Conservation (phyloP, 2,113 vertebrate species). For the Tautogolabrus adspersus region DNA sequence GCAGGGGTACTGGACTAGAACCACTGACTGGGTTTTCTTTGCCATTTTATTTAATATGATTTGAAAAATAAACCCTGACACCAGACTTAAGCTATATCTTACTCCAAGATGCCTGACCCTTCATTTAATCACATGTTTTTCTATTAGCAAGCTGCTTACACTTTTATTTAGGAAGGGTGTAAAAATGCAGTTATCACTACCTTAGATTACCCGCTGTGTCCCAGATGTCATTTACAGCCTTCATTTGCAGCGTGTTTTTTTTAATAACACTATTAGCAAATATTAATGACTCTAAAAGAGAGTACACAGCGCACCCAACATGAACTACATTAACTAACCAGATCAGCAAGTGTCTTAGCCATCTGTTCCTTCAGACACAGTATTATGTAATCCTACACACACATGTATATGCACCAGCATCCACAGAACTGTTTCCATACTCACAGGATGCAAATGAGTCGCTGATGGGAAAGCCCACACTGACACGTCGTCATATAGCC, state of each 20-base stretch:
- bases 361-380: constrained; percentile 32
- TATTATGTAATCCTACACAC: constrained; percentile 40
- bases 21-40: constrained; percentile 33
- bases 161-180: not conserved
- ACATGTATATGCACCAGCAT: constrained; percentile 19
- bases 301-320: constrained; percentile 16
- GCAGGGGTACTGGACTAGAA: constrained; percentile 48
- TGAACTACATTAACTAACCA: constrained; percentile 42
- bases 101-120: not conserved
- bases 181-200: not conserved
- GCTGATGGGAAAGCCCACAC: constrained; percentile 36
- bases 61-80: constrained; percentile 33
- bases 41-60: constrained; percentile 50
- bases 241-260: constrained; percentile 40
- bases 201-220: constrained; percentile 9
- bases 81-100: not conserved
- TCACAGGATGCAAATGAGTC: constrained; percentile 56
- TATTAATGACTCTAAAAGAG: constrained; percentile 1
- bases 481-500: constrained; percentile 34
- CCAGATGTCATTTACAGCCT: constrained; percentile 47
- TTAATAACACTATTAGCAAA: constrained; percentile 24
- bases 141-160: constrained; percentile 24
- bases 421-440: constrained; percentile 23
- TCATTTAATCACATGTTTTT: constrained; percentile 6
- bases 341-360: constrained; percentile 38